phyloP scores from a whole-genome alignment of 2,113 vertebrate genomes.

The Myotis davidii region DNA sequence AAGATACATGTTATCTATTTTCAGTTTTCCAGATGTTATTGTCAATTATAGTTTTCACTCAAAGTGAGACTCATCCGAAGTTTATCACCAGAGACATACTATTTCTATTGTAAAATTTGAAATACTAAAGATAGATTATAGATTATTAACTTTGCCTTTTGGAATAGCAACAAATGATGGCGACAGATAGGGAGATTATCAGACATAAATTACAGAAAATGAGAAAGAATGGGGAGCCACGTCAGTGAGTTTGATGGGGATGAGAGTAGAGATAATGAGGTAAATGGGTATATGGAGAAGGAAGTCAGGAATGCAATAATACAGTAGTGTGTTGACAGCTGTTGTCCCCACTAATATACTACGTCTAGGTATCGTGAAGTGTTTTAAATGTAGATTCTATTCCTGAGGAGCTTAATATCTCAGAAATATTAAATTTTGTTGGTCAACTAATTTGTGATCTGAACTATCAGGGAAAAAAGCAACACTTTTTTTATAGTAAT shows the following conservation, averaged over 20 bases:
- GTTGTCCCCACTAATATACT: not conserved
- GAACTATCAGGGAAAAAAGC: not conserved
- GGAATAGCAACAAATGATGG: not conserved
- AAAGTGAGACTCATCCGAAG: not conserved
- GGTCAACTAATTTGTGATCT: slow-evolving; percentile 15
- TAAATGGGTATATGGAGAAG: not conserved
- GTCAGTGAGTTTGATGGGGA: not conserved
- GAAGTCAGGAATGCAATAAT: not conserved
- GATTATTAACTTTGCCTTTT: not conserved
- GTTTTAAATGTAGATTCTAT: not conserved
- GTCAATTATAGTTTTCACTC: not conserved
- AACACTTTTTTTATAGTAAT: not conserved
- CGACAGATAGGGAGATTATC: not conserved
- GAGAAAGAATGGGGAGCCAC: not conserved
- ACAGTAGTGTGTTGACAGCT: not conserved
- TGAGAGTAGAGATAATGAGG: not conserved
- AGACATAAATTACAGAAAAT: not conserved
- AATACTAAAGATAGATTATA: not conserved
- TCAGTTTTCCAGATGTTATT: slow-evolving; percentile 3
- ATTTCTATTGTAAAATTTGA: not conserved
- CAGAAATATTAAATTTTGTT: slow-evolving; percentile 23
- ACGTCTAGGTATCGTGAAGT: not conserved
- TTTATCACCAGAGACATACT: not conserved
- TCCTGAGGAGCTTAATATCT: not conserved
- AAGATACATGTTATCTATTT: not conserved